Evolutionary conservation across 1,140 invertebrate species (phyloP), one percentile per base, ranked within the genome.

Genomic region (Drosophila elegans): DNA sequence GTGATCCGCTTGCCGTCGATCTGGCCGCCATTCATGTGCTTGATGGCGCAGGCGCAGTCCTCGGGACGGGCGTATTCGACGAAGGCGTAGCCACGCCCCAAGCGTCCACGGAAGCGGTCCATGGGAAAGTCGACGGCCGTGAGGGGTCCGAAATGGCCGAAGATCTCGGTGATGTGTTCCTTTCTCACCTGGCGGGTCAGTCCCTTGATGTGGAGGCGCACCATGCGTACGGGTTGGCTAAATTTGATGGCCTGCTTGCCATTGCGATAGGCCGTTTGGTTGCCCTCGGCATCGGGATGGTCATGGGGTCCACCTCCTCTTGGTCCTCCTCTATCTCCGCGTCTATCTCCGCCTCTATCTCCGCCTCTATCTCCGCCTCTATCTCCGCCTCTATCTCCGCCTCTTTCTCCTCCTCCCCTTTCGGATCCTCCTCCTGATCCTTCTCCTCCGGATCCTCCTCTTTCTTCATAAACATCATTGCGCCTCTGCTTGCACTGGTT

Each of bases 131-230:
- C 82, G 2, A 88, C 78, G 3, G 77, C 80, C 3, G 55, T 68
- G 1, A 86, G 55, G 0, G 46, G 39, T 0, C 83, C 82, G 32
- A 79, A 86, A 59, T 68, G 73, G 1, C 78, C 54, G 0, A 86
- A 86, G 2, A 86, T 88, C 27, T 86, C 74, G 3, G 74, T 32
- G n/a, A 86, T 45, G 34, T 86, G 64, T 13, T 57, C 41, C 54
- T 86, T 86, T 55, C 78, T 82, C 44, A 86, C 83, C 39, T 64
- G 69, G 0, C 54, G 78, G 0, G 62, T 61, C 11, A 86, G 44
- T 0, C 84, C 75, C 44, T 72, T 75, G 38, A 86, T 86, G 51
- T 86, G 83, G 29, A 86, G 55, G 2, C 82, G 62, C 3, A 86
- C 69, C 6, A 25, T 48, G 2, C 27, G 36, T 2, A 61, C 25